Evolutionary conservation across 2,888 invertebrate genomes (phyloP).

Genomic region (Therioaphis trifolii): DNA sequence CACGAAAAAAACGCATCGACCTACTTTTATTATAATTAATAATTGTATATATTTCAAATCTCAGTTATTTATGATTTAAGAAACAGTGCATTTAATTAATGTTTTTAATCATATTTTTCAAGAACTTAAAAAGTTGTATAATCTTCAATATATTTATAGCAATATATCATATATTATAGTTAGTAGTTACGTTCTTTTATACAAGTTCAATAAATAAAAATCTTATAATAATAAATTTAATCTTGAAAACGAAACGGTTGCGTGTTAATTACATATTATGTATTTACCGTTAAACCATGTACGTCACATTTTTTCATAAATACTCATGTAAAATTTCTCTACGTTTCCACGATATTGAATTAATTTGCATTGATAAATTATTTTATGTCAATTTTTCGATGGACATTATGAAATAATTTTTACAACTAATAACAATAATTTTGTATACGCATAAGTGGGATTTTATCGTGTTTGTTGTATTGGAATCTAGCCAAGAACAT

Average conservation of each 20-base stretch:
- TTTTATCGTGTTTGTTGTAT: background rate
- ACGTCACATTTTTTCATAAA: background rate
- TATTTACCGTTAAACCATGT: background rate
- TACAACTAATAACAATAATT: background rate
- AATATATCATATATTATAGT: no score
- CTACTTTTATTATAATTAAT: background rate
- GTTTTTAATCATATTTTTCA: background rate
- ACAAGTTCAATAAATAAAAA: background rate
- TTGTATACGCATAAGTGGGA: background rate
- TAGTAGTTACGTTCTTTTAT: no score
- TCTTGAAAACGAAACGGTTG: background rate
- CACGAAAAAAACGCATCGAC: background rate
- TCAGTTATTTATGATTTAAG: background rate
- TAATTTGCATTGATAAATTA: background rate
- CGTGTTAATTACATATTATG: background rate
- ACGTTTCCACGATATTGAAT: background rate
- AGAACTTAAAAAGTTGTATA: no score
- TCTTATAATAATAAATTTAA: background rate
- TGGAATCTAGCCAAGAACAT: slow-evolving; percentile 33
- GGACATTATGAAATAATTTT: background rate
- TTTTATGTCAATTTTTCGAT: background rate
- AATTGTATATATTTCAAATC: background rate
- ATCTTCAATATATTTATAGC: no score
- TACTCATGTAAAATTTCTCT: background rate
- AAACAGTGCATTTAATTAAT: background rate